Evolutionary conservation across 1,140 invertebrate species (phyloP).

Genomic region (Lordiphosa collinella): DNA sequence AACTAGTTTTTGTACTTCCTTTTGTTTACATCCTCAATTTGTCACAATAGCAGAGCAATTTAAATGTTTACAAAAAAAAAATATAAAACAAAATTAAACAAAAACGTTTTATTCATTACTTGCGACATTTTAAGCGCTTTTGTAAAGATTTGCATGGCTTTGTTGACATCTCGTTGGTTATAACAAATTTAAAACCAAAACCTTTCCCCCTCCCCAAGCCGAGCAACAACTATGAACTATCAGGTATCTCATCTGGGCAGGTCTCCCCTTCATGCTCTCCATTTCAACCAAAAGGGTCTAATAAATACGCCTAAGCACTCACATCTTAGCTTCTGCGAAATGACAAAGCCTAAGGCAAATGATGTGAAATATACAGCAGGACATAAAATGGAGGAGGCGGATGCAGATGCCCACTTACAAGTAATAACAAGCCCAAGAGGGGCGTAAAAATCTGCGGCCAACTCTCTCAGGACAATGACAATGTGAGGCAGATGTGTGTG

Average conservation of each 20-base stretch:
- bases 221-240: slow-evolving; percentile 3
- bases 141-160: too few relatives aligned
- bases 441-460: slow-evolving; percentile 58
- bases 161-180: neutral
- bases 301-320: slow-evolving; percentile 43
- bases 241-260: neutral
- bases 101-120: neutral
- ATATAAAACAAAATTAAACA: neutral
- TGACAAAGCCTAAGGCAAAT: slow-evolving; percentile 66
- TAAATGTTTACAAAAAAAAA: slow-evolving; percentile 31
- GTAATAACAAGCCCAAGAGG: slow-evolving; percentile 54
- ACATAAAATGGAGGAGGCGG: slow-evolving; percentile 46
- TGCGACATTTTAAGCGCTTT: neutral
- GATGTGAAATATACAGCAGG: slow-evolving; percentile 48
- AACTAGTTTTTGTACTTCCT: slow-evolving; percentile 37
- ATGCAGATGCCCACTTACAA: slow-evolving; percentile 56
- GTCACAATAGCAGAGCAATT: slow-evolving; percentile 64
- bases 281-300: slow-evolving; percentile 21
- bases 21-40: slow-evolving; percentile 56
- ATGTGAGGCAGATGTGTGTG: slow-evolving; percentile 40
- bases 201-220: neutral
- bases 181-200: too few relatives aligned
- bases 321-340: slow-evolving; percentile 31
- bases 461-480: slow-evolving; percentile 16
- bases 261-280: slow-evolving; percentile 1